Conservation (phyloP, 1,140 invertebrate species). For the Cyrtorhinus lividipennis region DNA sequence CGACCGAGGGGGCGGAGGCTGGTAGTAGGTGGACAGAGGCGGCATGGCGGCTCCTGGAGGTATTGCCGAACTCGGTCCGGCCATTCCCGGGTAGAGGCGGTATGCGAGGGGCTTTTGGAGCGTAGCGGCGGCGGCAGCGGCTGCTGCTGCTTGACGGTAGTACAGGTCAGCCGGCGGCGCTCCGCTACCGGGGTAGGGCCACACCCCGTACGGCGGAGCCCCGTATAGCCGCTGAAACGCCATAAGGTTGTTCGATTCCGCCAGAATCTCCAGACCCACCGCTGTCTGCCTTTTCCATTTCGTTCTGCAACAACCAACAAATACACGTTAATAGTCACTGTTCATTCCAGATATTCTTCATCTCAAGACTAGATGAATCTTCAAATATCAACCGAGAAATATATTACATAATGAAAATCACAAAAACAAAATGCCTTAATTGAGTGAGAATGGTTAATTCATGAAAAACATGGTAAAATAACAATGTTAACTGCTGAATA, state of each 20-base stretch:
- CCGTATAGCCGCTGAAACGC: constrained; percentile 90
- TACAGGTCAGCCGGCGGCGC: constrained; percentile 48
- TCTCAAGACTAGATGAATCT: too few species aligned
- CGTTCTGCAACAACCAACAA: constrained; percentile 58
- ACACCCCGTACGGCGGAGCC: constrained; percentile 48
- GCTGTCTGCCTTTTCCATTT: constrained; percentile 99
- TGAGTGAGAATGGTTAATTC: too few species aligned
- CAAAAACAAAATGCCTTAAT: too few species aligned
- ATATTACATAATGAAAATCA: too few species aligned
- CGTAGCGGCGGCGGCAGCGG: constrained; percentile 48
- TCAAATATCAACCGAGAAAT: too few species aligned
- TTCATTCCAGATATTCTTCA: too few species aligned
- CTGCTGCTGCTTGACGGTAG: constrained; percentile 53
- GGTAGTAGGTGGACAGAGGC: constrained; percentile 12
- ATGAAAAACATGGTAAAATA: too few species aligned
- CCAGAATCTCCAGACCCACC: constrained; percentile 86
- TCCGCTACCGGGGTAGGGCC: constrained; percentile 32
- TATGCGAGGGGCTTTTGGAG: constrained; percentile 80
- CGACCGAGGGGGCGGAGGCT: constrained; percentile 20
- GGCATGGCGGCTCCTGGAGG: constrained; percentile 31
- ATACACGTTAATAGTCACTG: too few species aligned
- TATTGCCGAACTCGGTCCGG: constrained; percentile 39
- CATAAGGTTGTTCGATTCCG: constrained; percentile 92
- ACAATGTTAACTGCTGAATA: too few species aligned
- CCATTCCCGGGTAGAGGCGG: constrained; percentile 51